A percentile compares a stretch with the other conserved stretches of the same genome.
These are phyloP conservation scores for Mesocentrotus franciscanus DNA, from an alignment of 53 echinoderm and acorn worm species.

Conservation along the genomic window DNA sequence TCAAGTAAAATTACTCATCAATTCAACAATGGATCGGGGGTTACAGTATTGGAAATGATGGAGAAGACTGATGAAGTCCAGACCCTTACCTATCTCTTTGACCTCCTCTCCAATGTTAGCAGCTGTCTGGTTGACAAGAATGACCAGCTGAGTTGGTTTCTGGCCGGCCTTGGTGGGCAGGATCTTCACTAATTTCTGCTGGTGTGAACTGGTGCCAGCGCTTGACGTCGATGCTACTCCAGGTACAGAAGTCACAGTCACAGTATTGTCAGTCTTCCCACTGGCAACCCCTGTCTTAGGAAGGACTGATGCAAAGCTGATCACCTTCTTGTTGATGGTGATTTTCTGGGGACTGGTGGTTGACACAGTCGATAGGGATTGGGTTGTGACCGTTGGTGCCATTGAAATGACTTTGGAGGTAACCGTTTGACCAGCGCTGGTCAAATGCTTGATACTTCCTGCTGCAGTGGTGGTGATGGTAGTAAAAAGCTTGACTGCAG, in stretches of 20 bases:
- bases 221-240: slow-evolving; percentile 44
- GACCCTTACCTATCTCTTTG: slow-evolving; percentile 72
- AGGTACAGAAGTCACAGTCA: not conserved
- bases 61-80: not conserved
- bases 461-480: slow-evolving; percentile 31
- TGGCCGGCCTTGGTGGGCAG: slow-evolving; percentile 77
- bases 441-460: not conserved
- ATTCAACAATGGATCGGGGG: too few relatives aligned
- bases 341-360: not conserved
- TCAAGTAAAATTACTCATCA: not conserved
- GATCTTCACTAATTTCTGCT: slow-evolving; percentile 67
- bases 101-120: slow-evolving; percentile 82
- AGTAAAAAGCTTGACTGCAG: slow-evolving; percentile 26
- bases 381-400: not conserved
- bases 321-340: slow-evolving; percentile 10
- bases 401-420: slow-evolving; percentile 16
- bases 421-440: slow-evolving; percentile 10
- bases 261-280: not conserved
- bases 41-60: not conserved
- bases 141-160: slow-evolving; percentile 84
- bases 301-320: slow-evolving; percentile 58
- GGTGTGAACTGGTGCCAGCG: not conserved
- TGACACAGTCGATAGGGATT: not conserved
- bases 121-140: slow-evolving; percentile 82
- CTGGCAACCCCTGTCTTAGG: slow-evolving; percentile 19